Evolutionary conservation across 2,113 vertebrate genomes (phyloP).

Genomic region (Ceyx melanurus): DNA sequence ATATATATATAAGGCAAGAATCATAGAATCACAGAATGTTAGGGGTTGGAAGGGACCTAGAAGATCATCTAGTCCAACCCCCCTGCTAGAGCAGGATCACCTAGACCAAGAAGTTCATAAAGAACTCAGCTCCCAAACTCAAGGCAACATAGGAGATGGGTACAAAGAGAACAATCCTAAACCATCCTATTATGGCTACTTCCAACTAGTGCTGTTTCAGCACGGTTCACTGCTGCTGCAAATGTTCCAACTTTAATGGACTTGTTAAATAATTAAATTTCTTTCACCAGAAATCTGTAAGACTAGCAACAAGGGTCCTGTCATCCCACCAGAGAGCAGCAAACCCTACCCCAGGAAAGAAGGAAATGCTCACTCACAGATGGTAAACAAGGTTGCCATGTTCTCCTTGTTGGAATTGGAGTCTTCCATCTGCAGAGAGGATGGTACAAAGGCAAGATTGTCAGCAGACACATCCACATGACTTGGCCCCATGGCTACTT

Average conservation of each 20-base stretch:
- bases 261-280: background rate
- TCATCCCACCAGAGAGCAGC: background rate
- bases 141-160: background rate
- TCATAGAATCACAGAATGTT: too few species aligned
- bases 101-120: background rate
- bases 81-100: too few species aligned
- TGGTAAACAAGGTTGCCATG: constrained; percentile 89
- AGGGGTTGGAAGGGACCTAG: too few species aligned
- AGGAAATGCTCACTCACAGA: constrained; percentile 84
- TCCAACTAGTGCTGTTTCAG: background rate
- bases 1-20: background rate
- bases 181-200: background rate
- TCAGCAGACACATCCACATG: constrained; percentile 85
- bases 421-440: constrained; percentile 91
- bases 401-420: constrained; percentile 95
- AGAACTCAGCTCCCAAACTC: background rate
- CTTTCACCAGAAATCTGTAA: background rate
- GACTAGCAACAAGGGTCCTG: background rate
- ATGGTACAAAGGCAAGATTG: constrained; percentile 91
- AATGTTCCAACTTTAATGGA: background rate
- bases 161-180: background rate
- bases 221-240: background rate
- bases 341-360: background rate
- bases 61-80: too few species aligned
- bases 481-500: constrained; percentile 88